Percentiles rank a stretch among this genome's conserved stretches.
phyloP scores from a whole-genome alignment of 2,113 vertebrate genomes.

The Reinhardtius hippoglossoides region DNA sequence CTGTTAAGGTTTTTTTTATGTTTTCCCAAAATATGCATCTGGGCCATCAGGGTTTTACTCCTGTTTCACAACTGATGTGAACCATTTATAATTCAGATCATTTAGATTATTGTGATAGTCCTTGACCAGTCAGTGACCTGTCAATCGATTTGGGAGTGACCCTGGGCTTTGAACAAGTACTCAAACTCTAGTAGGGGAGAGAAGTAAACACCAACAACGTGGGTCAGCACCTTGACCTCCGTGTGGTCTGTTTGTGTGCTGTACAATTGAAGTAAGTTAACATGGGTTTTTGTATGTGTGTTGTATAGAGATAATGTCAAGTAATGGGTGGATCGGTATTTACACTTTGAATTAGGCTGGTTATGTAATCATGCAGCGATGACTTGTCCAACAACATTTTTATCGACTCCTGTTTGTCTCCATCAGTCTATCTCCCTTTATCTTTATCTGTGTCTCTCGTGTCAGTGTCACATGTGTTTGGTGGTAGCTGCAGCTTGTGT shows the following conservation, averaged over 20 bases:
- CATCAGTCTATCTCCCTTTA: not conserved
- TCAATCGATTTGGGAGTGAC: not conserved
- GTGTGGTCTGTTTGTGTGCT: not conserved
- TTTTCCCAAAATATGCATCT: not conserved
- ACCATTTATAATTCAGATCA: not conserved
- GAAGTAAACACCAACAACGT: not conserved
- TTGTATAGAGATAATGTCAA: conserved; percentile 7
- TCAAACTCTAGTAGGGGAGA: not conserved
- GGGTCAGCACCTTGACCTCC: not conserved
- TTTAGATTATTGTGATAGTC: too few species aligned
- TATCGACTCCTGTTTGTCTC: conserved; percentile 22
- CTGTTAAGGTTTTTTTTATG: too few species aligned
- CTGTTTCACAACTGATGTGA: not conserved
- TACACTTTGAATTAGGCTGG: conserved; percentile 25
- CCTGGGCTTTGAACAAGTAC: not conserved
- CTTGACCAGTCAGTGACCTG: too few species aligned
- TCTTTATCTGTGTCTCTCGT: conserved; percentile 6
- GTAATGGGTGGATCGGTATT: conserved; percentile 17
- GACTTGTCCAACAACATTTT: conserved; percentile 44
- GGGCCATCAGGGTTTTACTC: too few species aligned
- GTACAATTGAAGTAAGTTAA: not conserved
- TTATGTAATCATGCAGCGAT: conserved; percentile 72
- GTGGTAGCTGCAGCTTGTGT: not conserved
- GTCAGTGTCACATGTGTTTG: not conserved
- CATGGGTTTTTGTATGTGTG: not conserved